Percentiles rank a stretch among this genome's conserved stretches.
phyloP scores from a whole-genome alignment of 2,113 vertebrate genomes.

The Madoqua kirkii region DNA sequence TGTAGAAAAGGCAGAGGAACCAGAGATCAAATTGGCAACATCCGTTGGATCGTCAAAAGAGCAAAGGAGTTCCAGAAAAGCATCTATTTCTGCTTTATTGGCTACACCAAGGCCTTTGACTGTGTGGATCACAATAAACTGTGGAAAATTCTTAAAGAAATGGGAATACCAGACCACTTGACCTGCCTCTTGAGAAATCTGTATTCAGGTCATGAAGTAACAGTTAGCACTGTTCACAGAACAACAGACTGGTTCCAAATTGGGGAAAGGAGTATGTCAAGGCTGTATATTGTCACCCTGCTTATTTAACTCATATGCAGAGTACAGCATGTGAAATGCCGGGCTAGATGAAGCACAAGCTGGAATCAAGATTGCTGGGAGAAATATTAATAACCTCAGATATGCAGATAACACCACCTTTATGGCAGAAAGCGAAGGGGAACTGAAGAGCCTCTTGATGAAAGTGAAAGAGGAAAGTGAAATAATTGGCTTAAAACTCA shows the following conservation, averaged over 20 bases:
- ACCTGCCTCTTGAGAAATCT: neutral
- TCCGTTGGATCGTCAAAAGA: rapidly evolving
- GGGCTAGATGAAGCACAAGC: neutral
- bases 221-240: neutral
- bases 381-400: neutral
- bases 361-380: neutral
- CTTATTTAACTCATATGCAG: neutral
- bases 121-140: neutral
- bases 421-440: neutral
- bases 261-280: neutral
- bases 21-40: neutral
- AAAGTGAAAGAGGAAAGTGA: neutral
- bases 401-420: neutral
- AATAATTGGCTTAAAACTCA: neutral
- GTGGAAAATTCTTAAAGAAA: neutral
- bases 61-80: neutral
- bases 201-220: neutral
- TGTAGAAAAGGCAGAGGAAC: neutral
- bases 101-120: neutral
- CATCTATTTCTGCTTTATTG: neutral
- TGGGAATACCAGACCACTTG: neutral
- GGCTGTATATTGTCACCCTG: neutral
- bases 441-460: neutral
- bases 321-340: neutral
- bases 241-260: neutral